Evolutionary conservation across 2,888 invertebrate species (phyloP), one percentile per base, ranked within the genome.

Genomic region (Dryadula phaetusa): DNA sequence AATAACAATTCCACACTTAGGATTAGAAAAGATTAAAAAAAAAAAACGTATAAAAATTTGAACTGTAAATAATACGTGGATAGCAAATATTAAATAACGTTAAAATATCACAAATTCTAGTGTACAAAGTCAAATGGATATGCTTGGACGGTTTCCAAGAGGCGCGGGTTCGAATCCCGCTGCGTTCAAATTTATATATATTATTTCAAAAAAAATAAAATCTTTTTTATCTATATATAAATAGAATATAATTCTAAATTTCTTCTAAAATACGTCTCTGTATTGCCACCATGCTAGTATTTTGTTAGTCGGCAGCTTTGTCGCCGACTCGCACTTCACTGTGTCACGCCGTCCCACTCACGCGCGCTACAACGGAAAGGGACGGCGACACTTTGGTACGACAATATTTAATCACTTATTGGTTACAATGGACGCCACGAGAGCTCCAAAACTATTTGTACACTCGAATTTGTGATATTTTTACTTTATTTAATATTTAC

Each of bases 301-400:
- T 90, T 86, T 88, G 86, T 88, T 86, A 86, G 90, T 86, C 91
- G 91, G 91, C 85, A 79, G 88, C 91, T 91, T 91, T 91, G 90
- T 88, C 77, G 79, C 82, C 73, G 77, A 80, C 76, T 82, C 69
- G 75, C 77, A 78, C 76, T 79, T 72, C 76, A 77, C 76, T 73
- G 67, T 58, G 16, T 5, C 47, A 71, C 8, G 0, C 70, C 70
- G 8, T 86, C 88, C 60, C 83, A 14, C 62, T 86, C 82, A 2
- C 66, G 80, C 83, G 14, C 77, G 0, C 14, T 22, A 1, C 32
- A 72, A 4, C 0, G 67, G 81, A 87, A 37, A 61, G 86, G 83
- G 75, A 67, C 70, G 60, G 54, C 34, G 53, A 79, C 78, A 82
- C 70, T 69, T 72, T 77, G 64, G 60, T 76, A 76, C 73, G 83